Conservation (phyloP, 2,797 vertebrate species). For the Caiman crocodilus region DNA sequence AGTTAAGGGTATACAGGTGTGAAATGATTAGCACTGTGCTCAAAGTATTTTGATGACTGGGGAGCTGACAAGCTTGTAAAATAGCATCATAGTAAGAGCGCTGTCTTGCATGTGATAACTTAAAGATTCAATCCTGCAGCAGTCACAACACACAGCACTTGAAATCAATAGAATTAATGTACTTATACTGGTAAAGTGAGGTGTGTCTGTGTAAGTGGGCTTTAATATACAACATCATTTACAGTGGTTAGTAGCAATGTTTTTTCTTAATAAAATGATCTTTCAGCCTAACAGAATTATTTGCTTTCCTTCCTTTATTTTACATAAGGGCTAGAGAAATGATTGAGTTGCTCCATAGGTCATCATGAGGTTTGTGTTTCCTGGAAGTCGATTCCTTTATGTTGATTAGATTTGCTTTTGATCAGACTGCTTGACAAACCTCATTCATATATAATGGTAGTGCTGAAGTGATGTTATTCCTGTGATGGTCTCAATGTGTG, state of each 20-base stretch:
- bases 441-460: background rate
- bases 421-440: background rate
- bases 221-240: background rate
- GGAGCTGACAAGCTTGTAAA: background rate
- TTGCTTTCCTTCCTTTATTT: background rate
- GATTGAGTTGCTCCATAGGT: background rate
- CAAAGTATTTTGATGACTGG: background rate
- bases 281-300: background rate
- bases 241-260: background rate
- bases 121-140: background rate
- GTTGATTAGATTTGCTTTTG: background rate
- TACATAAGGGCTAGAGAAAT: background rate
- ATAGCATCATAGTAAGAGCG: background rate
- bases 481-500: too few relatives aligned
- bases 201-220: background rate
- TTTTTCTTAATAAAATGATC: background rate
- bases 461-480: too few relatives aligned
- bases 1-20: background rate
- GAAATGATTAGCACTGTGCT: background rate
- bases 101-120: background rate
- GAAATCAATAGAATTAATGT: background rate
- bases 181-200: background rate
- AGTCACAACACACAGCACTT: background rate
- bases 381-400: background rate
- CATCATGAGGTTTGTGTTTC: background rate